These are phyloP conservation scores for Idaea dimidiata DNA, from an alignment of 2,888 invertebrate species.

Conservation along the genomic window DNA sequence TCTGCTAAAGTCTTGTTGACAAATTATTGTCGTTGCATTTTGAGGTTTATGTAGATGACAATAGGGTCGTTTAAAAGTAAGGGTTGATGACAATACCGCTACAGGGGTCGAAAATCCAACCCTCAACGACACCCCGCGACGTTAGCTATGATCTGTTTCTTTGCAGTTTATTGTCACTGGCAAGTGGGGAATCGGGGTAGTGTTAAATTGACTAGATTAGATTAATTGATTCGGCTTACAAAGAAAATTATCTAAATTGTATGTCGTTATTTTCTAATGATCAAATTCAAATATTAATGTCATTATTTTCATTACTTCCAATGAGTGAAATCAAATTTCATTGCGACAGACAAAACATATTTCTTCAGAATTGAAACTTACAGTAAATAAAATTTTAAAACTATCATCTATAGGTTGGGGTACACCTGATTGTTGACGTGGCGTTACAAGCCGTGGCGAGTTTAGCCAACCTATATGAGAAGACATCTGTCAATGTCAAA, in stretches of 20 bases:
- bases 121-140: conserved; percentile 77
- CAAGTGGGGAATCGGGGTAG: conserved; percentile 6
- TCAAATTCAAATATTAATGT: too few relatives aligned
- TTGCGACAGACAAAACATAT: too few relatives aligned
- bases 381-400: too few relatives aligned
- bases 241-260: not conserved
- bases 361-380: too few relatives aligned
- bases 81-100: conserved; percentile 58
- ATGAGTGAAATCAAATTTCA: too few relatives aligned
- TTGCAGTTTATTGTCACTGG: conserved; percentile 59
- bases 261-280: too few relatives aligned
- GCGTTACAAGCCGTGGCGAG: too few relatives aligned
- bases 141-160: conserved; percentile 78
- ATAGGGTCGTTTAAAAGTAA: conserved; percentile 47
- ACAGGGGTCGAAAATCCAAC: conserved; percentile 73
- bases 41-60: conserved; percentile 33
- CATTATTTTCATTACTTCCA: too few relatives aligned
- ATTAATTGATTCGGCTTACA: not conserved
- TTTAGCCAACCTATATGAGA: too few relatives aligned
- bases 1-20: conserved; percentile 72
- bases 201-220: not conserved
- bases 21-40: conserved; percentile 44
- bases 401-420: too few relatives aligned
- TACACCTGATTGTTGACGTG: too few relatives aligned
- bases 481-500: too few relatives aligned